Conservation (phyloP, 1,140 invertebrate species). For the Pomacea maculata region DNA sequence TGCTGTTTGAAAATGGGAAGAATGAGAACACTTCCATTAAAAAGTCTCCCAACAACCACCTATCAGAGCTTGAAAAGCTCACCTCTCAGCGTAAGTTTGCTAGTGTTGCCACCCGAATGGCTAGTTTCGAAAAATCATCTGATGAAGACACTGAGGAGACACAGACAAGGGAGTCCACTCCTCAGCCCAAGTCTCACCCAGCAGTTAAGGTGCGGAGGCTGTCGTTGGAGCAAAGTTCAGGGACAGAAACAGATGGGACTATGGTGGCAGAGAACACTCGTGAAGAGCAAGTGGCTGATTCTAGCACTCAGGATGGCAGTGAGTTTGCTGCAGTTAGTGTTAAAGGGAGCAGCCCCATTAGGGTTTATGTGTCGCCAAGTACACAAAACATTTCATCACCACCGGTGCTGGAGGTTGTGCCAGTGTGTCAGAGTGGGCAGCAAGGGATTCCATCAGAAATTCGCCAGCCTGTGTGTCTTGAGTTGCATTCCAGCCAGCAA, state of each 20-base stretch:
- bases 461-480: slow-evolving; percentile 13
- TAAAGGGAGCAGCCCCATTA: slow-evolving; percentile 42
- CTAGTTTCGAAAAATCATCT: slow-evolving; percentile 50
- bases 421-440: slow-evolving; percentile 28
- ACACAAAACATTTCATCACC: slow-evolving; percentile 38
- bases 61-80: slow-evolving; percentile 58
- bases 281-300: no score
- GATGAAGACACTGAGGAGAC: slow-evolving; percentile 19
- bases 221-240: slow-evolving; percentile 19
- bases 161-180: slow-evolving; percentile 12
- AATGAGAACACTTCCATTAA: slow-evolving; percentile 32
- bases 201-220: slow-evolving; percentile 33
- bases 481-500: slow-evolving; percentile 4
- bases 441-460: slow-evolving; percentile 20
- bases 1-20: slow-evolving; percentile 51
- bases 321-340: slow-evolving; percentile 2
- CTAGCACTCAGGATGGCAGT: not conserved
- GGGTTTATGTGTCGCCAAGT: slow-evolving; percentile 54
- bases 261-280: not conserved
- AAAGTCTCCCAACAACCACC: slow-evolving; percentile 38
- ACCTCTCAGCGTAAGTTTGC: slow-evolving; percentile 51
- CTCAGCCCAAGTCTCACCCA: slow-evolving; percentile 22
- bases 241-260: no score
- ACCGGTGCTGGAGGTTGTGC: slow-evolving; percentile 46
- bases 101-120: slow-evolving; percentile 47